phyloP scores from a whole-genome alignment of 1,140 invertebrate species.

The Apis laboriosa region DNA sequence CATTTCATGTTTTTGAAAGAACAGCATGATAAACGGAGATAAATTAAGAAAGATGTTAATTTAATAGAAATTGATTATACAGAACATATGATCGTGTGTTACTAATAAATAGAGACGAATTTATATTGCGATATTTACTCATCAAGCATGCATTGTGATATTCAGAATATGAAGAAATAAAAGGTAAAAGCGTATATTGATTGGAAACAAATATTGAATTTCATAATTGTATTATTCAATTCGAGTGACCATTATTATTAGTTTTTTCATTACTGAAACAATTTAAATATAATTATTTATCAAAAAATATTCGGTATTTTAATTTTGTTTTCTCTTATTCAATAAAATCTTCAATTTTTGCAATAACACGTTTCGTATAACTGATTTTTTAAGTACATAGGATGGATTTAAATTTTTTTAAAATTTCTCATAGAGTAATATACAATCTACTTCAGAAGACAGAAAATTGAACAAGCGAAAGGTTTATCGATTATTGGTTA shows the following conservation, averaged over 20 bases:
- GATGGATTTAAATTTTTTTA: background rate
- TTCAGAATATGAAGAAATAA: background rate
- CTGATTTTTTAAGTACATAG: background rate
- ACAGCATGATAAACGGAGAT: background rate
- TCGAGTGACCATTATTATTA: background rate
- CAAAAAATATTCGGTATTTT: background rate
- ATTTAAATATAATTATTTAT: background rate
- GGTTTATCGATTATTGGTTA: background rate
- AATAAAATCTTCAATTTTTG: background rate
- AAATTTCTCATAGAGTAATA: too few species aligned
- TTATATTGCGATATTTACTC: background rate
- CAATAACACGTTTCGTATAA: background rate
- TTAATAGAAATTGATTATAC: background rate
- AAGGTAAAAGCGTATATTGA: background rate
- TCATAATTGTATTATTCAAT: background rate
- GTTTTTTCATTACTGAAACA: background rate
- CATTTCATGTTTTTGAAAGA: too few species aligned
- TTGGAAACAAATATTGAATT: background rate
- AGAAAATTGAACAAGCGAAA: conserved; percentile 1
- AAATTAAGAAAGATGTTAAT: background rate
- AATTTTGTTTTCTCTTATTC: background rate
- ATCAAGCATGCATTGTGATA: background rate
- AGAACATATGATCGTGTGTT: background rate
- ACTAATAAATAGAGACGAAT: background rate
- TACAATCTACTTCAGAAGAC: background rate